These are phyloP conservation scores for Oryzaephilus surinamensis DNA, from an alignment of 1,140 invertebrate species.

Conservation along the genomic window DNA sequence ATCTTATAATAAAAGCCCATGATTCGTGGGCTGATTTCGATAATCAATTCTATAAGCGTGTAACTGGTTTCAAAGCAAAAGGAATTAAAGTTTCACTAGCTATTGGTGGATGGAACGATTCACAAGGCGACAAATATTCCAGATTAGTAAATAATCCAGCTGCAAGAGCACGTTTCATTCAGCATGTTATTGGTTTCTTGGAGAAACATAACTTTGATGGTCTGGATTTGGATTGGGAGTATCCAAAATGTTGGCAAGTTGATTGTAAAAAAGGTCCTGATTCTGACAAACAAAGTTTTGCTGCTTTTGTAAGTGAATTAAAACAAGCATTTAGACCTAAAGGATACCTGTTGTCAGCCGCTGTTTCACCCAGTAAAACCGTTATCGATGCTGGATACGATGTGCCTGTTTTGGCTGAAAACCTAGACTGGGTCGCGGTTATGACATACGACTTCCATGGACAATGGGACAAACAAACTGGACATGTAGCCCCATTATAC, in stretches of 20 bases:
- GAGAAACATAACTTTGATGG: conserved; percentile 79
- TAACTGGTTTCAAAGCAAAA: conserved; percentile 63
- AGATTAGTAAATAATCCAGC: conserved; percentile 63
- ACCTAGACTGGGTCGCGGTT: conserved; percentile 76
- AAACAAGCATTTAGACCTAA: conserved; percentile 59
- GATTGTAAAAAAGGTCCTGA: conserved; percentile 74
- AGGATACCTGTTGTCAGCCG: conserved; percentile 66
- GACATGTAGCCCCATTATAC: conserved; percentile 72
- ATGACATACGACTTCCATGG: conserved; percentile 85
- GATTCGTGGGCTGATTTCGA: conserved; percentile 85
- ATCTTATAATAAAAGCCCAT: conserved; percentile 67
- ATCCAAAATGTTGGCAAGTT: conserved; percentile 80
- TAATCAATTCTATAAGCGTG: conserved; percentile 75
- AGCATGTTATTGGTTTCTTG: conserved; percentile 63
- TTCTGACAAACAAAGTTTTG: conserved; percentile 71
- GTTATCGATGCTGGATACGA: conserved; percentile 79
- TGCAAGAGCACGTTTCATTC: conserved; percentile 59
- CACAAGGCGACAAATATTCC: conserved; percentile 75
- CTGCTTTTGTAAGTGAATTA: conserved; percentile 60
- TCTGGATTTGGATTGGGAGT: conserved; percentile 84
- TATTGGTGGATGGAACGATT: conserved; percentile 86
- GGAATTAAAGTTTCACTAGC: conserved; percentile 75
- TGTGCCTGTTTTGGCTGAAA: conserved; percentile 55
- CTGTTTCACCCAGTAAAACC: conserved; percentile 79
- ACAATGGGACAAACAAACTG: conserved; percentile 74